phyloP scores from a whole-genome alignment of 2,888 invertebrate species.

The Minunthozetes semirufus region DNA sequence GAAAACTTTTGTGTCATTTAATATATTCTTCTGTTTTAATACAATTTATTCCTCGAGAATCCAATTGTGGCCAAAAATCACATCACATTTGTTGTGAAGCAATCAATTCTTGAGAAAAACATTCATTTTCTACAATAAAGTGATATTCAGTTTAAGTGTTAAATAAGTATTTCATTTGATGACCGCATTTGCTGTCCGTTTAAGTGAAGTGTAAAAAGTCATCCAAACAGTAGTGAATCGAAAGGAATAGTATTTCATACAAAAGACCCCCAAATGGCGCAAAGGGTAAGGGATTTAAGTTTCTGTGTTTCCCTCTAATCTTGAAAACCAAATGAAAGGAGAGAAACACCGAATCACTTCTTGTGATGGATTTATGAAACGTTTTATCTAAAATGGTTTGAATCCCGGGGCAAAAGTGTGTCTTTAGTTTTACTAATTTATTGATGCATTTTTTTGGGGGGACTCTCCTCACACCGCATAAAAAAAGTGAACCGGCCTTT shows the following conservation, averaged over 20 bases:
- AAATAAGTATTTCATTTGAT: neutral
- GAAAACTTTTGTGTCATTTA: neutral
- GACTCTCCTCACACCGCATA: neutral
- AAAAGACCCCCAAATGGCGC: constrained; percentile 4
- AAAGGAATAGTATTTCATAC: neutral
- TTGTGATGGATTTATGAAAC: neutral
- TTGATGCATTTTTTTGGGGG: neutral
- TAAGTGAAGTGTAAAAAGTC: neutral
- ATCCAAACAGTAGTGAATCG: neutral
- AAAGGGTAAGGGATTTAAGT: constrained; percentile 17
- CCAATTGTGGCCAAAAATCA: too few relatives aligned
- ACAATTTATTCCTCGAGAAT: neutral
- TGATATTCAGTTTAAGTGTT: neutral
- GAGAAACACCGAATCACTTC: neutral
- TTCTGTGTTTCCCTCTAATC: neutral
- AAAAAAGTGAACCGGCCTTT: neutral
- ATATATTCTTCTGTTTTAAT: neutral
- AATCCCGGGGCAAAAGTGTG: neutral
- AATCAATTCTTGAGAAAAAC: too few relatives aligned
- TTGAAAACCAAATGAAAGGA: neutral
- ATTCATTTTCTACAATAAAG: neutral
- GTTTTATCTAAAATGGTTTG: neutral
- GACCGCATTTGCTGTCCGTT: neutral
- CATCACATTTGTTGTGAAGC: too few relatives aligned
- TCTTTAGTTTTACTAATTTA: neutral